A percentile compares a stretch with the other conserved stretches of the same genome.
Conservation (phyloP, 2,888 invertebrate genomes). For the Thecophora atra region DNA sequence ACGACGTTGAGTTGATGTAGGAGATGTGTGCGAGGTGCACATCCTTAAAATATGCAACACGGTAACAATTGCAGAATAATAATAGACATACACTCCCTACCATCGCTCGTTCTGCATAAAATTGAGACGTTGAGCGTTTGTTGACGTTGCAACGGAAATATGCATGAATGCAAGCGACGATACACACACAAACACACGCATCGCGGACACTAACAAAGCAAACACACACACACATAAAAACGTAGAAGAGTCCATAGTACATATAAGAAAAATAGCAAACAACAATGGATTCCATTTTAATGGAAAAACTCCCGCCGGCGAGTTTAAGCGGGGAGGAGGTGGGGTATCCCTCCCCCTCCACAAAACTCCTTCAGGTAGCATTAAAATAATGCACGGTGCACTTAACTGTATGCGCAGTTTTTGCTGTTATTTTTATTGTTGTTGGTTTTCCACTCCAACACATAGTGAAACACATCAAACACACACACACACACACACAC, state of each 20-base stretch:
- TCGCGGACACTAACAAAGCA: background rate
- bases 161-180: slow-evolving; percentile 8
- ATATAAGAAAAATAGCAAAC: background rate
- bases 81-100: background rate
- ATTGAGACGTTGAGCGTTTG: slow-evolving; percentile 32
- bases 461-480: background rate
- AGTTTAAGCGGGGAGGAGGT: background rate
- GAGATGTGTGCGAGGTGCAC: background rate
- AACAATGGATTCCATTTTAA: background rate
- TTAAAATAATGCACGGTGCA: slow-evolving; percentile 64
- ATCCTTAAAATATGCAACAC: slow-evolving; percentile 28
- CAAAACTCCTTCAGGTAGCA: slow-evolving; percentile 61
- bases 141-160: slow-evolving; percentile 12
- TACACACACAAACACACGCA: background rate
- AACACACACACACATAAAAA: background rate
- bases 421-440: slow-evolving; percentile 12
- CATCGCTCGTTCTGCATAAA: background rate
- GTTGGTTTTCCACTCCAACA: slow-evolving; percentile 18
- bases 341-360: background rate
- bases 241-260: background rate
- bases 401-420: slow-evolving; percentile 56
- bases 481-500: no score
- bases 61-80: slow-evolving; percentile 13
- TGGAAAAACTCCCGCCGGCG: background rate
- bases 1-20: no score